Percentiles rank a stretch among this genome's conserved stretches.
Evolutionary conservation across 2,888 invertebrate species (phyloP).

Genomic region (Invenusta paracnida): DNA sequence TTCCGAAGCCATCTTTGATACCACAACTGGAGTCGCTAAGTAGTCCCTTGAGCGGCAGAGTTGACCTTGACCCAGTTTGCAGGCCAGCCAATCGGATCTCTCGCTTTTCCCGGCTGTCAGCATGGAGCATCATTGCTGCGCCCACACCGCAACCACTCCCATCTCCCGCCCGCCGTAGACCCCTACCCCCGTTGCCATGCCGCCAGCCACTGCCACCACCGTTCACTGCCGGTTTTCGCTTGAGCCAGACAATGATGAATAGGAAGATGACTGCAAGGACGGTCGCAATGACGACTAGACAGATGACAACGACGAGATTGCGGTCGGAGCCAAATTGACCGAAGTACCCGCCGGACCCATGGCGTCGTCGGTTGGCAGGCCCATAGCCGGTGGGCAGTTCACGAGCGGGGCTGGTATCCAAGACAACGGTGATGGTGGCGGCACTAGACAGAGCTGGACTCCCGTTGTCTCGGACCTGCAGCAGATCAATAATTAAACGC

Average conservation of each 20-base stretch:
- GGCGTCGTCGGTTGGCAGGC: not conserved
- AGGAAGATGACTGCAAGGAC: conserved; percentile 8
- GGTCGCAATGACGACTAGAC: not conserved
- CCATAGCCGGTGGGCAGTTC: not conserved
- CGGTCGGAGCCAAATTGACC: not conserved
- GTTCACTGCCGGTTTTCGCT: not conserved
- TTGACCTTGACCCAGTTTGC: not conserved
- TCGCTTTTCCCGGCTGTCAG: not conserved
- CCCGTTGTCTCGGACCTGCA: not conserved
- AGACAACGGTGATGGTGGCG: conserved; percentile 4
- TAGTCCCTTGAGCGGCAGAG: not conserved
- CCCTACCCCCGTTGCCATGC: not conserved
- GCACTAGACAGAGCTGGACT: not conserved
- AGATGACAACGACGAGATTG: not conserved
- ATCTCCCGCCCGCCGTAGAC: no score
- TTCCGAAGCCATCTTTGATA: not conserved
- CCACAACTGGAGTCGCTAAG: not conserved
- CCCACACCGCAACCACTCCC: not conserved
- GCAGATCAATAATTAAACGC: not conserved
- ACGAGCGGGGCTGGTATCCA: not conserved
- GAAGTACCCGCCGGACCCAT: not conserved
- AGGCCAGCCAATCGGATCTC: not conserved
- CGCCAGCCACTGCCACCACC: not conserved
- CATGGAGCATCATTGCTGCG: not conserved
- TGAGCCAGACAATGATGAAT: conserved; percentile 17